Base-by-base conservation (phyloP, 2,888 invertebrate genomes). In the Creontiades dilutus region DNA sequence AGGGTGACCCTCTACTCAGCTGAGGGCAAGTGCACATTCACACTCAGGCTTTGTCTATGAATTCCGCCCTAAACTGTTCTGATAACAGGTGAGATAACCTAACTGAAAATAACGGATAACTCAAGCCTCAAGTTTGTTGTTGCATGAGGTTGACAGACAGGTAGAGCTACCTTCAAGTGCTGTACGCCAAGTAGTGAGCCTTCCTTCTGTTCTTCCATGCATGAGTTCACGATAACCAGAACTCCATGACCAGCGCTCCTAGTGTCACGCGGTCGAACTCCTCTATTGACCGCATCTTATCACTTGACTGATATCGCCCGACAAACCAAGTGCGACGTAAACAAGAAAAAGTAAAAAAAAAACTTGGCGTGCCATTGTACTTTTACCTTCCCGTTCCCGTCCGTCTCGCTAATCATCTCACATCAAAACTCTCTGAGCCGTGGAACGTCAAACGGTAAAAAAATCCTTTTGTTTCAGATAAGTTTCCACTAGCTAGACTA, bases 351-450 rank as follows among this genome's bases (percentile, higher is more conserved):
- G 37, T 27, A 75, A 75, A 28, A 52, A 52, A 52, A 68, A 68
- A 0, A 23, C 4, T 0, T 61, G 7, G 12, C 5, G 3, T 78
- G 19, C 46, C 78, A 78, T 78, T 78, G 78, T 78, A 47, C 19
- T 37, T 76, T 27, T 78, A 19, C 68, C 16, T 46, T 76, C 76
- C 76, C 78, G 11, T 78, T 78, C 76, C 76, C 78, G 11, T 78
- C 37, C 78, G 78, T 37, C 78, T 46, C 46, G 46, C 78, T 46
- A 78, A 78, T 78, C 75, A n/a, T 75, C 47, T 78, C 78, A 46
- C 78, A 16, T 78, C 78, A 47, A 78, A 46, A 78, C 47, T 23
- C 78, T 47, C 46, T 47, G 46, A 78, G 78, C 46, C 47, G 78
- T 47, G 46, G 13, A 78, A 76, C 46, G 28, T 46, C 37, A n/a